These are phyloP conservation scores for Oryzias melastigma DNA, from an alignment of 2,113 vertebrate genomes.

Conservation along the genomic window DNA sequence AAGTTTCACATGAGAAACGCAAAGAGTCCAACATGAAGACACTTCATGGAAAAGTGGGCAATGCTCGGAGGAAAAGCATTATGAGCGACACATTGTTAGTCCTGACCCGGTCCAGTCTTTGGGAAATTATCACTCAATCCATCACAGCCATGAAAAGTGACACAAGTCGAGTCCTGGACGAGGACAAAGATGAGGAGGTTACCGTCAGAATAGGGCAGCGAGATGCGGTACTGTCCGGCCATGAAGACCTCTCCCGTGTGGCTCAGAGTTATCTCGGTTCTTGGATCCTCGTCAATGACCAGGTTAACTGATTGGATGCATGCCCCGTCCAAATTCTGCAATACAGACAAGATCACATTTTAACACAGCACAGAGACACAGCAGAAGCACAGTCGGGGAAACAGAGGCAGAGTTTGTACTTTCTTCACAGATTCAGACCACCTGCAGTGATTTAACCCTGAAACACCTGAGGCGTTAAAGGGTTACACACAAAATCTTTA, in stretches of 20 bases:
- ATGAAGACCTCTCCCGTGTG: slow-evolving; percentile 89
- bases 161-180: background rate
- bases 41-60: background rate
- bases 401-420: background rate
- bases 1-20: slow-evolving; percentile 18
- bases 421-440: too few relatives aligned
- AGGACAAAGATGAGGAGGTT: slow-evolving; percentile 43
- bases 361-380: slow-evolving; percentile 14
- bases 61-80: slow-evolving; percentile 38
- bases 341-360: slow-evolving; percentile 34
- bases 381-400: background rate
- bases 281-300: slow-evolving; percentile 87
- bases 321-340: slow-evolving; percentile 89
- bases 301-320: slow-evolving; percentile 93
- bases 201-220: slow-evolving; percentile 92
- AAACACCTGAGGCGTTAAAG: too few relatives aligned
- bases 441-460: too few relatives aligned
- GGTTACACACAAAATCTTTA: too few relatives aligned
- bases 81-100: slow-evolving; percentile 33
- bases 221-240: slow-evolving; percentile 91
- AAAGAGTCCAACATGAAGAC: slow-evolving; percentile 26
- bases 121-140: slow-evolving; percentile 33
- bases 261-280: slow-evolving; percentile 91
- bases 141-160: slow-evolving; percentile 34
- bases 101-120: slow-evolving; percentile 31